These are phyloP conservation scores for Maccullochella peelii DNA, from an alignment of 2,113 vertebrate species.

Conservation along the genomic window DNA sequence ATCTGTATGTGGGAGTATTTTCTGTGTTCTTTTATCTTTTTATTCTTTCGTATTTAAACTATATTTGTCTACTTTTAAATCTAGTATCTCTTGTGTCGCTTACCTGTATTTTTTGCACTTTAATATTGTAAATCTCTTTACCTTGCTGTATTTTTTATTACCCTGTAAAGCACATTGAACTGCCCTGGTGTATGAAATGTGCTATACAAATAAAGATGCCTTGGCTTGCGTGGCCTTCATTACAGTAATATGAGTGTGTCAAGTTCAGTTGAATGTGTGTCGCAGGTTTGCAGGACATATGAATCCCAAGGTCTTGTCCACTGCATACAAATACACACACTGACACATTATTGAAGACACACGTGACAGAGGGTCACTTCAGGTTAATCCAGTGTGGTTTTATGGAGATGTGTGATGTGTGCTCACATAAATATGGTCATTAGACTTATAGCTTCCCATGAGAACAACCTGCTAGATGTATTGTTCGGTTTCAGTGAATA, in stretches of 20 bases:
- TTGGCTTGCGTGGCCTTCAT: too few species aligned
- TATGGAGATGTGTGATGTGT: constrained; percentile 26
- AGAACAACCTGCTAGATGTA: constrained; percentile 37
- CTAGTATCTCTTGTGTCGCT: too few species aligned
- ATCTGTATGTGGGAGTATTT: too few species aligned
- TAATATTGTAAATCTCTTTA: too few species aligned
- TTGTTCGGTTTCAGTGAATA: constrained; percentile 19
- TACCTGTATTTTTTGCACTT: too few species aligned
- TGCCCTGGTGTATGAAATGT: too few species aligned
- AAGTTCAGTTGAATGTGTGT: neutral
- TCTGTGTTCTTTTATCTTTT: too few species aligned
- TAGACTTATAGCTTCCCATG: constrained; percentile 34
- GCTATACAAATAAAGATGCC: too few species aligned
- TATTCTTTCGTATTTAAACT: too few species aligned
- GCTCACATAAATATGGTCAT: constrained; percentile 31
- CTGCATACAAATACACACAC: neutral
- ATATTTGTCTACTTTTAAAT: too few species aligned
- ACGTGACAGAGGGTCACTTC: constrained; percentile 34
- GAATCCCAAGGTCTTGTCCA: neutral
- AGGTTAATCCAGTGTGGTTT: constrained; percentile 58
- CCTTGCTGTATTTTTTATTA: too few species aligned
- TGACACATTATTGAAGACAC: constrained; percentile 14
- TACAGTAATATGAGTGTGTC: neutral
- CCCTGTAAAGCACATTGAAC: too few species aligned
- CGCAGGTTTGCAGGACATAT: neutral